These are phyloP conservation scores for Phortica okadai DNA, from an alignment of 2,888 invertebrate species.

Conservation along the genomic window DNA sequence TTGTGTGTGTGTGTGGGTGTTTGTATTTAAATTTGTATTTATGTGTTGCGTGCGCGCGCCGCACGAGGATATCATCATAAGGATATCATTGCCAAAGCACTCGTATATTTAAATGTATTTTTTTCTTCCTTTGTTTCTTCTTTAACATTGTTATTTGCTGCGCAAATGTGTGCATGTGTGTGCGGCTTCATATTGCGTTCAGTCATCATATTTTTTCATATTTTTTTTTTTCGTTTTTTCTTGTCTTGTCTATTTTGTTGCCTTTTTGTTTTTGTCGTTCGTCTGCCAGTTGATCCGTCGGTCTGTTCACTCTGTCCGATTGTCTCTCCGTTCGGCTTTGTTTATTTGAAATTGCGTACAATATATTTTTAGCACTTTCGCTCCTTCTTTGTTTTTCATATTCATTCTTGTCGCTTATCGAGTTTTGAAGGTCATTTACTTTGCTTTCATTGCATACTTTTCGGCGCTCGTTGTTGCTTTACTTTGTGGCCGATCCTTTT, in stretches of 20 bases:
- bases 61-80: conserved; percentile 43
- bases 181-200: background rate
- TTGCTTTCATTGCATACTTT: conserved; percentile 49
- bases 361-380: conserved; percentile 67
- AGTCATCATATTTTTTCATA: conserved; percentile 14
- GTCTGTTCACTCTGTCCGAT: conserved; percentile 20
- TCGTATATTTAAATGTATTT: conserved; percentile 65
- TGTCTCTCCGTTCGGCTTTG: conserved; percentile 37
- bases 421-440: conserved; percentile 69
- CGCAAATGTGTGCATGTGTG: conserved; percentile 5
- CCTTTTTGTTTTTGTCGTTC: background rate
- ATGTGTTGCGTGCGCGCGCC: conserved; percentile 50
- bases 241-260: conserved; percentile 1
- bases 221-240: background rate
- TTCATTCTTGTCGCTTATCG: conserved; percentile 65
- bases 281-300: background rate
- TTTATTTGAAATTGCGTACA: conserved; percentile 60
- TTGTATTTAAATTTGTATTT: conserved; percentile 67
- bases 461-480: background rate
- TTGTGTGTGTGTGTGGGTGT: conserved; percentile 46
- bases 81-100: conserved; percentile 59
- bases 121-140: conserved; percentile 42
- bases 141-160: background rate
- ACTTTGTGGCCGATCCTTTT: background rate
- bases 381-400: conserved; percentile 48